phyloP scores from a whole-genome alignment of 2,113 vertebrate species.

The Ictalurus furcatus region DNA sequence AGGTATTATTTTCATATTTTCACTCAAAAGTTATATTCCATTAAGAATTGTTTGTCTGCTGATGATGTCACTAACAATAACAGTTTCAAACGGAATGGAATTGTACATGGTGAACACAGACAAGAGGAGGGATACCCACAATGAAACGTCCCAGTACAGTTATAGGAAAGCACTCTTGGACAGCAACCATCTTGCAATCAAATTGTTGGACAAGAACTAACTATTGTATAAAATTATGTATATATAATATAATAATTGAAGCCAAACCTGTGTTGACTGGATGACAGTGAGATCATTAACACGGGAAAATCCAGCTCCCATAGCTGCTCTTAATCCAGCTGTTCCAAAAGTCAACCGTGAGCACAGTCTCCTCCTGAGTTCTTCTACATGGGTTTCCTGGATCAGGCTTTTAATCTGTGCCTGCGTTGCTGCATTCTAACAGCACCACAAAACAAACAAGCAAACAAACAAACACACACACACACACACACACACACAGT shows the following conservation, averaged over 20 bases:
- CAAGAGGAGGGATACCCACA: neutral
- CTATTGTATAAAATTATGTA: neutral
- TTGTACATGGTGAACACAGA: neutral
- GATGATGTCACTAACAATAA: neutral
- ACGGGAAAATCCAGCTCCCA: conserved; percentile 91
- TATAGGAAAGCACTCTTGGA: neutral
- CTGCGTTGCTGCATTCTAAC: conserved; percentile 83
- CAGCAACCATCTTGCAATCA: neutral
- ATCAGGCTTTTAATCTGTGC: conserved; percentile 82
- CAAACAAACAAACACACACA: neutral
- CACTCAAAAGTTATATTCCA: too few species aligned
- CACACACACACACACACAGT: conserved; percentile 11
- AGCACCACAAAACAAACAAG: neutral
- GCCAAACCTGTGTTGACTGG: conserved; percentile 87
- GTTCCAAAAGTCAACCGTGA: conserved; percentile 88
- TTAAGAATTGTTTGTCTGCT: neutral
- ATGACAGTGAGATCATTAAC: conserved; percentile 96
- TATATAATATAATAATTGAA: neutral
- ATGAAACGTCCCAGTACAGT: neutral
- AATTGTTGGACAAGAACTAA: neutral
- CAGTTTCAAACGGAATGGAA: neutral
- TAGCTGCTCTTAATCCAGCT: conserved; percentile 86
- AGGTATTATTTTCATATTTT: too few species aligned
- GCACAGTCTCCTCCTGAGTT: conserved; percentile 82
- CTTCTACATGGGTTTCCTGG: conserved; percentile 69